These are phyloP conservation scores for Sinodicranocentrus sp. DNA, from an alignment of 2,888 invertebrate genomes.

Conservation along the genomic window DNA sequence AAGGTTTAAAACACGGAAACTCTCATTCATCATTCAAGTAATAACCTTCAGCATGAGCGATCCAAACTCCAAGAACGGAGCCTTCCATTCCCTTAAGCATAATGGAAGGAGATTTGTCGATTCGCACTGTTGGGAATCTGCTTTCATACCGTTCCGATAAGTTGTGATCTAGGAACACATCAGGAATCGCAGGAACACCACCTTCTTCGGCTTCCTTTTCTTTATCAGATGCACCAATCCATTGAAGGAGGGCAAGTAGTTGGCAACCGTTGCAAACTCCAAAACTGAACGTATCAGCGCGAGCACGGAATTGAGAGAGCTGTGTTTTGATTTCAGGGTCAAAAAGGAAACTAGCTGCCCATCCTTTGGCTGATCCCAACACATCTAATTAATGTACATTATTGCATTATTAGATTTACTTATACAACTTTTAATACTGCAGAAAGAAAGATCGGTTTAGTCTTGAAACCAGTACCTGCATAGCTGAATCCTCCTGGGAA, in stretches of 20 bases:
- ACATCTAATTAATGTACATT: constrained; percentile 87
- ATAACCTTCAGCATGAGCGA: constrained; percentile 98
- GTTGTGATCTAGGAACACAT: constrained; percentile 90
- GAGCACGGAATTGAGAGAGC: constrained; percentile 86
- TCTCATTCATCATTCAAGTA: too few species aligned
- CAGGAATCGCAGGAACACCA: constrained; percentile 79
- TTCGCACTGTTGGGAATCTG: constrained; percentile 87
- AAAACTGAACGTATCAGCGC: constrained; percentile 93
- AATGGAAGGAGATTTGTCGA: constrained; percentile 86
- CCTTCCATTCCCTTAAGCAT: constrained; percentile 95
- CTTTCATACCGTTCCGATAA: constrained; percentile 93
- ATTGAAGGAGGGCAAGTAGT: constrained; percentile 94
- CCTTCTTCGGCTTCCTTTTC: constrained; percentile 65
- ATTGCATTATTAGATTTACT: too few species aligned
- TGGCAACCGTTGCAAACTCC: constrained; percentile 99
- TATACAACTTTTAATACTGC: too few species aligned
- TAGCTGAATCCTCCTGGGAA: constrained; percentile 99
- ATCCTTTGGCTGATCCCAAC: constrained; percentile 97
- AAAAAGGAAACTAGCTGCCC: constrained; percentile 95
- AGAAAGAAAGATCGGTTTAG: neutral
- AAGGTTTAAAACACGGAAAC: neutral
- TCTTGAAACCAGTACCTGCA: constrained; percentile 84
- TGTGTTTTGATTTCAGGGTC: constrained; percentile 87
- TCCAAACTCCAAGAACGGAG: constrained; percentile 95
- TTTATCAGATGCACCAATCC: constrained; percentile 81